Percentiles rank a stretch among this genome's conserved stretches.
These are phyloP conservation scores for Epizoanthus ramosus DNA, from an alignment of 92 coral and sea anemone species.

Conservation along the genomic window DNA sequence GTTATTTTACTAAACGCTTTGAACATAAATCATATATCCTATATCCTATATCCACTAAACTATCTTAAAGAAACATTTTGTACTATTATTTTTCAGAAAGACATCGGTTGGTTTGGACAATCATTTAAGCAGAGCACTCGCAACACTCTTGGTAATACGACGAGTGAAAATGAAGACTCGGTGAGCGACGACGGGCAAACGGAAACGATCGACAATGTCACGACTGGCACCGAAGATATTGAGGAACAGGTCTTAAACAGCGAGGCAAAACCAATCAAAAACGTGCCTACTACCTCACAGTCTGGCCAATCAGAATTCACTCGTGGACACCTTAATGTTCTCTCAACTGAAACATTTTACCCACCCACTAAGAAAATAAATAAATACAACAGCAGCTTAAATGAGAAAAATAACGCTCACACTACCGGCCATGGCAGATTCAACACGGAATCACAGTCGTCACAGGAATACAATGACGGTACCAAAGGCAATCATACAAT, in stretches of 20 bases:
- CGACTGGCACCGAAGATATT: neutral
- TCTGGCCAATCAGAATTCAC: neutral
- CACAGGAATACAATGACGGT: neutral
- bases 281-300: neutral
- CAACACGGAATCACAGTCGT: neutral
- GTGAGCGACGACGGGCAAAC: constrained; percentile 15
- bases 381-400: neutral
- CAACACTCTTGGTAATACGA: neutral
- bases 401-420: neutral
- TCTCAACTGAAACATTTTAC: neutral
- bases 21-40: too few relatives aligned
- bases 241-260: constrained; percentile 18
- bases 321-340: neutral
- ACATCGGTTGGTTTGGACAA: constrained; percentile 54
- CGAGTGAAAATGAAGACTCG: neutral
- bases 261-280: neutral
- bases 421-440: neutral
- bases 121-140: neutral
- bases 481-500: neutral
- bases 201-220: constrained; percentile 26
- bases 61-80: neutral
- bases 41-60: neutral
- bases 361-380: neutral
- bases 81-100: constrained; percentile 39
- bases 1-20: neutral